Conservation (phyloP, 1,140 invertebrate genomes). For the Dreissena rostriformis region DNA sequence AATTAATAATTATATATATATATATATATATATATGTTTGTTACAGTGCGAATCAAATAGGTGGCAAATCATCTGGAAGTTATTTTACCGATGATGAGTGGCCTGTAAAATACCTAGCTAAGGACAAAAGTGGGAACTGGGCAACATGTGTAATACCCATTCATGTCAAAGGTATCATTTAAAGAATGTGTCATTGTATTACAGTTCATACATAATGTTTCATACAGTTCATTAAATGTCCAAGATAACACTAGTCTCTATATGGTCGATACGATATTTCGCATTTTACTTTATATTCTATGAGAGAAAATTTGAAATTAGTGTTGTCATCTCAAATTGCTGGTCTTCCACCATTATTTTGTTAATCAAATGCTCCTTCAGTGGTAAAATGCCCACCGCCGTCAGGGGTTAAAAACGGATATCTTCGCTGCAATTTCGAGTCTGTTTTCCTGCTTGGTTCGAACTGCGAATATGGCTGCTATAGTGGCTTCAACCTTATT, state of each 20-base stretch:
- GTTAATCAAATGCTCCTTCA: neutral
- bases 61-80: constrained; percentile 1
- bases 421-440: constrained; percentile 11
- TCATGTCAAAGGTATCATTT: neutral
- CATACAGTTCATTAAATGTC: too few species aligned
- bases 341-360: too few species aligned
- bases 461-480: constrained; percentile 25
- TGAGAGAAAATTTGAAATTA: too few species aligned
- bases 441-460: constrained; percentile 5
- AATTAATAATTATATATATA: neutral
- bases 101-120: constrained; percentile 9
- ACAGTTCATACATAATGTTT: too few species aligned
- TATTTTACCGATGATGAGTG: constrained; percentile 6
- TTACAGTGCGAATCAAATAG: neutral
- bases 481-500: constrained; percentile 20
- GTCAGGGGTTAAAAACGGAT: constrained; percentile 4
- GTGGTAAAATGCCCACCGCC: constrained; percentile 8
- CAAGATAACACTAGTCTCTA: too few species aligned
- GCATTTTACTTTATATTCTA: too few species aligned
- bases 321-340: too few species aligned
- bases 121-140: constrained; percentile 13
- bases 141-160: neutral
- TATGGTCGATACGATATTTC: too few species aligned
- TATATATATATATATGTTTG: neutral
- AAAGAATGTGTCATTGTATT: too few species aligned